Evolutionary conservation across 1,140 invertebrate species (phyloP).

Genomic region (Neodiprion lecontei): DNA sequence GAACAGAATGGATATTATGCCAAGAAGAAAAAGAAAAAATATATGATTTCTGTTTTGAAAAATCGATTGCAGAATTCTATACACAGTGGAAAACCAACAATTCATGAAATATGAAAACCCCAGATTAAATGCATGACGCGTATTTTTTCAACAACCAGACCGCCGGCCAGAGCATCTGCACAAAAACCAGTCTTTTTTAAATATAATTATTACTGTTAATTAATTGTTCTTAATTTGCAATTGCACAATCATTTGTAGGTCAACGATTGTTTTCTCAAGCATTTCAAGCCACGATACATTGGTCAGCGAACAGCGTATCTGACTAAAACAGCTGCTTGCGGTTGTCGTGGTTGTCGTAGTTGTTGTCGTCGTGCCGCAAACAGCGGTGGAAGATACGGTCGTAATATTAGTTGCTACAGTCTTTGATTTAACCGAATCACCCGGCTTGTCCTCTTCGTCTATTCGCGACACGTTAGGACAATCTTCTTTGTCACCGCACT

Average conservation of each 20-base stretch:
- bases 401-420: not conserved
- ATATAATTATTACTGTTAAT: not conserved
- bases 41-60: too few relatives aligned
- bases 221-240: slow-evolving; percentile 53
- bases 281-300: slow-evolving; percentile 58
- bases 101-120: too few relatives aligned
- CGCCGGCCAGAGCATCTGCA: too few relatives aligned
- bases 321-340: slow-evolving; percentile 45
- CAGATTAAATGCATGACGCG: too few relatives aligned
- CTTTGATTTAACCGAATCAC: not conserved
- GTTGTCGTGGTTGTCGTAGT: slow-evolving; percentile 19
- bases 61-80: too few relatives aligned
- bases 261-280: slow-evolving; percentile 57
- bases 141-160: too few relatives aligned
- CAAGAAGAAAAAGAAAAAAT: too few relatives aligned
- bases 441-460: not conserved
- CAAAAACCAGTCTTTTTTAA: too few relatives aligned
- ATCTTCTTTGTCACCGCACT: slow-evolving; percentile 21
- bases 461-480: not conserved
- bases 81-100: too few relatives aligned
- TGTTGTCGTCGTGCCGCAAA: slow-evolving; percentile 19
- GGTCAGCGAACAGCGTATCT: slow-evolving; percentile 45
- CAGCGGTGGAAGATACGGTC: not conserved
- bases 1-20: too few relatives aligned
- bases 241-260: slow-evolving; percentile 55